Percentiles rank a stretch among this genome's conserved stretches.
Conservation (phyloP, 2,888 invertebrate genomes). For the Idaea dimidiata region DNA sequence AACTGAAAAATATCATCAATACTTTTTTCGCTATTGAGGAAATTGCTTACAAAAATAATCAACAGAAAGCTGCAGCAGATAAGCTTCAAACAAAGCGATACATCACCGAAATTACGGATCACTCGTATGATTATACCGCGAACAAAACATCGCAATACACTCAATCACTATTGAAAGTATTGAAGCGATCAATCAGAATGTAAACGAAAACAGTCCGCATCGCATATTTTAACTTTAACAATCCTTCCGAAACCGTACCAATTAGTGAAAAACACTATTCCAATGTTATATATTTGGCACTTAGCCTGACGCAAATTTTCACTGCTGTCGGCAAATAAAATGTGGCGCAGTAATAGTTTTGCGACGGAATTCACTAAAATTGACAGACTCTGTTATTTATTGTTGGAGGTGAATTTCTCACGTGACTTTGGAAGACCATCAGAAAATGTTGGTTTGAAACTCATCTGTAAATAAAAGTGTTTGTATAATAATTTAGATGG, state of each 20-base stretch:
- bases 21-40: neutral
- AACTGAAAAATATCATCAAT: neutral
- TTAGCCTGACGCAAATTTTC: constrained; percentile 79
- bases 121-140: constrained; percentile 10
- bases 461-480: too few species aligned
- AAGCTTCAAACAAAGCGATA: constrained; percentile 9
- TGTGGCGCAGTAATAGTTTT: constrained; percentile 71
- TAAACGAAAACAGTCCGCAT: constrained; percentile 75
- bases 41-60: neutral
- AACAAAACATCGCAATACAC: constrained; percentile 15
- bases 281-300: constrained; percentile 80
- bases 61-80: neutral
- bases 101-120: constrained; percentile 17
- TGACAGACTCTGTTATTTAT: constrained; percentile 45
- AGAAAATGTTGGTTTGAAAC: neutral
- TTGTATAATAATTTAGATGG: too few species aligned
- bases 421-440: neutral
- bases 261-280: constrained; percentile 75
- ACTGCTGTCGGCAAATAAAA: constrained; percentile 74
- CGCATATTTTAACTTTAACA: constrained; percentile 80
- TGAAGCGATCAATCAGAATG: constrained; percentile 76
- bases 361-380: constrained; percentile 62
- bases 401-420: neutral
- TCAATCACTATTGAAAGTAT: constrained; percentile 55
- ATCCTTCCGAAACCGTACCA: constrained; percentile 74